Base-by-base conservation (phyloP, 2,888 invertebrate genomes). In the Craniophora ligustri region DNA sequence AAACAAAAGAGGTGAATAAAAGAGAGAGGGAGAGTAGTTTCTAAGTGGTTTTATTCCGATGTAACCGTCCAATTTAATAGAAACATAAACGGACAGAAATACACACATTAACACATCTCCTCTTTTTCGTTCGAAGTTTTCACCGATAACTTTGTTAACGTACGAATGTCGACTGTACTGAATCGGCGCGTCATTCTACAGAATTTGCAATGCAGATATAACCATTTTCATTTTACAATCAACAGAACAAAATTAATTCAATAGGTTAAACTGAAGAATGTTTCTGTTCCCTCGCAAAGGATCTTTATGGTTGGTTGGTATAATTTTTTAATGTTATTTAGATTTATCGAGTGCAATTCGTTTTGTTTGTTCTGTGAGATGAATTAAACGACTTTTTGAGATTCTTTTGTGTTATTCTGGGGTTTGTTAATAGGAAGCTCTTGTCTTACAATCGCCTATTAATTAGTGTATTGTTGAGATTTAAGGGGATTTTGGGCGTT, bases 201-300 rank as follows among this genome's bases (percentile, higher is more conserved):
- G 44, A 67, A 90, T 91, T 90, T 87, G 87, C 89, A 91, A 83
- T 88, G 83, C 89, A 87, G 82, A 90, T 88, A 67, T 67, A 65
- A 78, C 81, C 82, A 79, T 88, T 89, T 88, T 86, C 88, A 88
- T 89, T 89, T 89, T 84, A 89, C 88, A 89, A 91, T 91, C 88
- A 89, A 89, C 88, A 85, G 84, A 85, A 86, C 84, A 82, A 87
- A 89, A 89, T 89, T 88, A 88, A 88, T 87, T 90, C 85, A 85
- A 87, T 87, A 83, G 86, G 72, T 79, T 64, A 65, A 63, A 71
- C 72, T 80, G 78, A 84, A 86, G 84, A 88, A 85, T 85, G 82
- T 82, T 82, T 75, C 78, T 78, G 75, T 76, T 76, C 80, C 76
- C 79, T 79, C 71, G 72, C 77, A 75, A 82, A 82, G 79, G 78